Base-by-base conservation (phyloP, 2,797 vertebrate species). In the Eremophila alpestris region DNA sequence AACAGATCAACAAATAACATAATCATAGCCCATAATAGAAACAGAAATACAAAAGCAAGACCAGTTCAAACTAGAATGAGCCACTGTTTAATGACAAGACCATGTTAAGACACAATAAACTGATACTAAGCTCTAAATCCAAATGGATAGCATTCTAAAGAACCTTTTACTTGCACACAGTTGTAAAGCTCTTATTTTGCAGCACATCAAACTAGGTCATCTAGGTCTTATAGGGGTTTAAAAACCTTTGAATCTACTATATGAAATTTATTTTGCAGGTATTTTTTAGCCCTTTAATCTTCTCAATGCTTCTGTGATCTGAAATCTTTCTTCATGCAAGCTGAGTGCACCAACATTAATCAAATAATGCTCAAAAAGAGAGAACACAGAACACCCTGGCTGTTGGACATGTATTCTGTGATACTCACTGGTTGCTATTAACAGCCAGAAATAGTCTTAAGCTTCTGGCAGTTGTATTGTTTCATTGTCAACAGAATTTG, bases 351-450 rank as follows among this genome's bases (percentile, higher is more conserved):
- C 45, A 45, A 65, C 63, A 79, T 79, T 49, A 87, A 90, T 92
- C 63, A 96, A 82, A 51, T 23, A 43, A 40, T 1, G 9, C 67
- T 58, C 34, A n/a, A 19, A 62, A 68, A 84, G 92, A 93, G 40
- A 79, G 87, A 94, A 84, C 11, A 0, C 95, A 96, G 92, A 89
- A 59, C 94, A 92, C 67, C 26, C 78, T 69, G 64, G 59, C 34
- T 73, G 77, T 17, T 63, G 81, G 51, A 70, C 59, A 22, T 63
- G 41, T 55, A 11, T 79, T 69, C 51, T 79, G 0, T n/a, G 36
- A 84, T 55, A 51, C 1, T 12, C 45, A 41, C 40, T 56, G 48
- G 83, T 93, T 96, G 94, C 70, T 96, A 87, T 58, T 84, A 84
- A 87, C 81, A 93, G 45, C 63, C n/a, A 89, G 52, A 82, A 93